Evolutionary conservation across 2,797 vertebrate species (phyloP).

Genomic region (Rhyacichthys aspro): DNA sequence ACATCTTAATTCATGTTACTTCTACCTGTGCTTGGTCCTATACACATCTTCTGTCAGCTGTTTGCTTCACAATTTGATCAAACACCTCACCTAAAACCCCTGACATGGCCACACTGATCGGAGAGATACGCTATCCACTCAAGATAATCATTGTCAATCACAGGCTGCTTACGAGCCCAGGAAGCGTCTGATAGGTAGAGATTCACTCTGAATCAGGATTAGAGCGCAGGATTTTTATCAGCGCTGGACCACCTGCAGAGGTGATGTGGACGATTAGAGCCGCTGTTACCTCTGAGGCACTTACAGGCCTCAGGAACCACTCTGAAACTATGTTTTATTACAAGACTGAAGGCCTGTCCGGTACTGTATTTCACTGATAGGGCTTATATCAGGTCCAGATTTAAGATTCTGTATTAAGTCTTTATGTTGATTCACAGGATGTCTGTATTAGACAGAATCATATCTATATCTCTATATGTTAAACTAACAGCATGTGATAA

Average conservation of each 20-base stretch:
- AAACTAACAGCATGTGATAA: neutral
- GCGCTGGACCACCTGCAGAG: conserved; percentile 51
- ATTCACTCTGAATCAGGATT: conserved; percentile 73
- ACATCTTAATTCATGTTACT: conserved; percentile 51
- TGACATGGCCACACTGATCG: conserved; percentile 58
- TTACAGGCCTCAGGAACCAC: neutral
- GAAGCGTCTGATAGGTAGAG: conserved; percentile 67
- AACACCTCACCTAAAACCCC: conserved; percentile 61
- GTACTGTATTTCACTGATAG: too few relatives aligned
- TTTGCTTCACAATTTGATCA: conserved; percentile 59
- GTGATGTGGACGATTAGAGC: conserved; percentile 42
- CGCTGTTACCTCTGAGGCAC: conserved; percentile 23
- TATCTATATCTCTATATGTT: too few relatives aligned
- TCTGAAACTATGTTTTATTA: neutral
- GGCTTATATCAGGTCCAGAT: too few relatives aligned
- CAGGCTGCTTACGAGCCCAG: conserved; percentile 61
- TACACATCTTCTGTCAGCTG: conserved; percentile 43
- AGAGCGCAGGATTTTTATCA: conserved; percentile 68
- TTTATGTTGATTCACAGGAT: too few relatives aligned
- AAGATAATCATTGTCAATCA: conserved; percentile 74
- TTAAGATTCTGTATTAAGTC: too few relatives aligned
- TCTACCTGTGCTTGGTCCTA: conserved; percentile 29
- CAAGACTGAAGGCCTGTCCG: too few relatives aligned
- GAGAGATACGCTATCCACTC: conserved; percentile 60
- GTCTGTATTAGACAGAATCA: too few relatives aligned